phyloP scores from a whole-genome alignment of 2,113 vertebrate species.

The Australoheros scitulus region DNA sequence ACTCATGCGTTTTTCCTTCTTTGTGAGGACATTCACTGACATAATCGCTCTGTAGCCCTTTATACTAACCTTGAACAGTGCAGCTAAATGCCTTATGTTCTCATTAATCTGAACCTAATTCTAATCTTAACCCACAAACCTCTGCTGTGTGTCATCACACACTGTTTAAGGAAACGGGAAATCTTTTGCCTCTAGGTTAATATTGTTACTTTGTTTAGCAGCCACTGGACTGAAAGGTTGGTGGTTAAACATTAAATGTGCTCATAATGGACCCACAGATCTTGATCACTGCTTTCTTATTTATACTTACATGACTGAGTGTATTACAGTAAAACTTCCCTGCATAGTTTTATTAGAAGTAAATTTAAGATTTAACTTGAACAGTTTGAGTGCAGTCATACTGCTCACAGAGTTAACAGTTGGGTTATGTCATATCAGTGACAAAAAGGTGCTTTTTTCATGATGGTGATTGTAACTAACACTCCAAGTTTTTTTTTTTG shows the following conservation, averaged over 20 bases:
- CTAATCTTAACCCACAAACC: not conserved
- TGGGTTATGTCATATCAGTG: not conserved
- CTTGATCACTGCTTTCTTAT: not conserved
- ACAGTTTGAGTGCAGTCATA: not conserved
- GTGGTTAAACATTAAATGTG: constrained; percentile 31
- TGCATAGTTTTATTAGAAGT: not conserved
- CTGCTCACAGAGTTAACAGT: not conserved
- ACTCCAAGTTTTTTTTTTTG: not conserved
- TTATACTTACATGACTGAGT: not conserved
- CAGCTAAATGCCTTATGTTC: not conserved
- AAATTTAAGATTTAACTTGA: not conserved
- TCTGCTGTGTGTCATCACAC: constrained; percentile 12
- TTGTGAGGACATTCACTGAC: not conserved
- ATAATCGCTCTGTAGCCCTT: not conserved
- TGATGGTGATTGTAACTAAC: not conserved
- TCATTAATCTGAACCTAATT: not conserved
- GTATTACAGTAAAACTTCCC: not conserved
- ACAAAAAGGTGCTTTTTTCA: not conserved
- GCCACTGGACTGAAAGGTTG: not conserved
- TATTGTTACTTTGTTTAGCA: constrained; percentile 7
- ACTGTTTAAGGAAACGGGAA: not conserved
- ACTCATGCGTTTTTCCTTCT: not conserved
- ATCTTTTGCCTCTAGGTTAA: not conserved
- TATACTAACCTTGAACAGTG: not conserved
- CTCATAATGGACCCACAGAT: not conserved